Percentiles rank a stretch among this genome's conserved stretches.
These are phyloP conservation scores for Netelia fuscicornis DNA, from an alignment of 2,888 invertebrate genomes.

Conservation along the genomic window DNA sequence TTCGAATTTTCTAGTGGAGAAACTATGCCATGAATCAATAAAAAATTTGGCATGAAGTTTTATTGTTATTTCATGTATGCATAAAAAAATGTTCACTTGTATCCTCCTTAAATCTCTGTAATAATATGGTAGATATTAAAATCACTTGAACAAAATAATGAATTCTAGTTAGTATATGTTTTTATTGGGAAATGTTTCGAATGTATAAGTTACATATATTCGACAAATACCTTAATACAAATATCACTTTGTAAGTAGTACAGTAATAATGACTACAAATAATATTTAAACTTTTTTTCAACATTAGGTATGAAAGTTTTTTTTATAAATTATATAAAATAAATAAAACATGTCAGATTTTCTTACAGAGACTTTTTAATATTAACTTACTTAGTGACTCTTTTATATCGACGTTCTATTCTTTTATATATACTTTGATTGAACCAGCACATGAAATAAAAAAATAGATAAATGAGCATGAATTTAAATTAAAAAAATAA, in stretches of 20 bases:
- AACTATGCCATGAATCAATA: background rate
- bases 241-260: background rate
- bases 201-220: too few species aligned
- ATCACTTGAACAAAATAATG: too few species aligned
- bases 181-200: too few species aligned
- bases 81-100: too few species aligned
- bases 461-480: too few species aligned
- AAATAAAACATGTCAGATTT: slow-evolving; percentile 14
- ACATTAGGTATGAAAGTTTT: too few species aligned
- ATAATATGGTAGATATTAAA: too few species aligned
- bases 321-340: slow-evolving; percentile 18
- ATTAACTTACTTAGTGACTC: slow-evolving; percentile 13
- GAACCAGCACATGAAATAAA: background rate
- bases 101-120: too few species aligned
- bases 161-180: too few species aligned
- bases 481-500: too few species aligned
- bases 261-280: too few species aligned
- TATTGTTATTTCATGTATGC: background rate
- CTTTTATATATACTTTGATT: slow-evolving; percentile 16
- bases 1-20: background rate
- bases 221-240: background rate
- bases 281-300: too few species aligned
- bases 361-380: slow-evolving; percentile 17
- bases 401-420: slow-evolving; percentile 4
- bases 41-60: background rate